Percentiles rank a stretch among this genome's conserved stretches.
These are phyloP conservation scores for Cyclophora punctaria DNA, from an alignment of 2,888 invertebrate genomes.

Conservation along the genomic window DNA sequence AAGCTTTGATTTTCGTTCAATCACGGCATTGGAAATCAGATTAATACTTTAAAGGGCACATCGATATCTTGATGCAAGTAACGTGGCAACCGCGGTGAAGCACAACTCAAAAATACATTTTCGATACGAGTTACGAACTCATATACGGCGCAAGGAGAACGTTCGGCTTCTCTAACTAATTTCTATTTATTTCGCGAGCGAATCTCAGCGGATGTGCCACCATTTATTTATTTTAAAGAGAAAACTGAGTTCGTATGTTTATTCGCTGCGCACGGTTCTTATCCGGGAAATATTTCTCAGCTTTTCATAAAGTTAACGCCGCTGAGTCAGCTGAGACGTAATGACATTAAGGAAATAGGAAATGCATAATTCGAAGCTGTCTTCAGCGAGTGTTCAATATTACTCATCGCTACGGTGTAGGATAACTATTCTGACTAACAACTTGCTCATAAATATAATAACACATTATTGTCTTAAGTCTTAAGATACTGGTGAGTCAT, in stretches of 20 bases:
- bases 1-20: slow-evolving; percentile 6
- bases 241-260: slow-evolving; percentile 40
- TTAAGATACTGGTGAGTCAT: too few species aligned
- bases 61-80: slow-evolving; percentile 12
- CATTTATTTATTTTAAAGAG: slow-evolving; percentile 27
- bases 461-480: too few species aligned
- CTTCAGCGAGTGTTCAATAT: slow-evolving; percentile 35
- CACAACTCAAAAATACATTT: slow-evolving; percentile 14
- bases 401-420: too few species aligned
- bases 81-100: slow-evolving; percentile 13
- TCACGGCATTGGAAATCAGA: slow-evolving; percentile 3
- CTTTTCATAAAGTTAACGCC: slow-evolving; percentile 50
- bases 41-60: slow-evolving; percentile 10
- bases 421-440: too few species aligned
- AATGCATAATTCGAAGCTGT: slow-evolving; percentile 35
- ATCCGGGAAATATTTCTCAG: slow-evolving; percentile 49
- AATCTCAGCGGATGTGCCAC: slow-evolving; percentile 27
- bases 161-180: slow-evolving; percentile 33
- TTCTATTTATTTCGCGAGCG: slow-evolving; percentile 35
- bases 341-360: slow-evolving; percentile 39
- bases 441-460: too few species aligned
- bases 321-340: slow-evolving; percentile 48
- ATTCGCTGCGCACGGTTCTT: slow-evolving; percentile 45
- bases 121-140: slow-evolving; percentile 24
- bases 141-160: slow-evolving; percentile 18